Base-by-base conservation (phyloP, 1,140 invertebrate species). In the Cydia fagiglandana region DNA sequence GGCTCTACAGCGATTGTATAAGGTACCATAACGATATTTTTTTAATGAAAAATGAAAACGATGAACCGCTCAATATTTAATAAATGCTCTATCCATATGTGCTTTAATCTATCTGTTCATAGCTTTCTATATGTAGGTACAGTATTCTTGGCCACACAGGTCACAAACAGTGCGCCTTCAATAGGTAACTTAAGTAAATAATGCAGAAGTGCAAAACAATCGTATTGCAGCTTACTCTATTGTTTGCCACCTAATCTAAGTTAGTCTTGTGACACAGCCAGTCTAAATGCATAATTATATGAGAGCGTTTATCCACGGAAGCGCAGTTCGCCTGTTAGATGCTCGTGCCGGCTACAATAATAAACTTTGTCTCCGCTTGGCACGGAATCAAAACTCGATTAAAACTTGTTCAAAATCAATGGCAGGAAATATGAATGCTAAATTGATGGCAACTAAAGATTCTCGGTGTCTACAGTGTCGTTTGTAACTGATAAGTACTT, bases 351-450 rank as follows among this genome's bases (percentile, higher is more conserved):
- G 56, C 56, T 24, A 61, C 56, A 38, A 66, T 68, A 68, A 68
- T 30, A 68, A 68, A 68, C 64, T 68, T 68, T 68, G 64, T 68
- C 64, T 68, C 64, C 28, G 64, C 64, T 68, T 68, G 73, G 47
- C 73, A 73, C 47, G 2, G 73, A 38, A 53, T 73, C 47, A 73
- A 47, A 73, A 73, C 73, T 53, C 38, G 73, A 73, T 73, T 47
- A 47, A 73, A 68, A 68, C 64, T 68, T 68, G 66, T n/a, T 45
- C 34, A 9, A 45, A 70, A 70, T 38, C 66, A 70, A 70, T 38
- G 30, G 17, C 66, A 70, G 66, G 56, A 61, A 61, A 61, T 61
- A 61, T 61, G 56, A 61, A 61, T 61, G 9, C 20, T 61, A 12
- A 61, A 61, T 61, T 61, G 56, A 61, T 61, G 56, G 9, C 17